phyloP scores from a whole-genome alignment of 2,797 vertebrate genomes.

The Takifugu ocellatus region DNA sequence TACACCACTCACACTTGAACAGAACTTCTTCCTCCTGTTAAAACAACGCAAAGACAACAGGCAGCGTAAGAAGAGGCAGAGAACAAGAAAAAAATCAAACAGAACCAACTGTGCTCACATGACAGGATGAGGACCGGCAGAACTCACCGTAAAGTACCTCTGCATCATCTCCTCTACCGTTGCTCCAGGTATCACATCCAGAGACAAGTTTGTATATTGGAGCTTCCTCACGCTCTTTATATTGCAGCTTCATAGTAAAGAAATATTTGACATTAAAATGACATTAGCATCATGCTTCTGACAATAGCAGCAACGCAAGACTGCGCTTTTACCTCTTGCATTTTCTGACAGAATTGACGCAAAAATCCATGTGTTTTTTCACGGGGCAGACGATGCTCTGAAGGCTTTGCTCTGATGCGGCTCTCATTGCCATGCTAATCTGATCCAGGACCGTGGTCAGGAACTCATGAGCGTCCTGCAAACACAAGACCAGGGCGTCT shows the following conservation, averaged over 20 bases:
- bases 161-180: background rate
- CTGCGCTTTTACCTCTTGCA: background rate
- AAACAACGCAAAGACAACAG: background rate
- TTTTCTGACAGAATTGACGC: background rate
- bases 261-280: background rate
- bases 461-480: background rate
- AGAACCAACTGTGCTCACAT: background rate
- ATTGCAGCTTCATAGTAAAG: background rate
- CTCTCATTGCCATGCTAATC: background rate
- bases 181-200: background rate
- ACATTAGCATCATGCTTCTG: background rate
- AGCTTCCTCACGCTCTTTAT: background rate
- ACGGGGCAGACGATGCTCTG: background rate
- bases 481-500: background rate
- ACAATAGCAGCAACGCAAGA: no score
- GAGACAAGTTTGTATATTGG: background rate
- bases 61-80: no score
- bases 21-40: no score
- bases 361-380: background rate
- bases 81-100: background rate
- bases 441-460: conserved; percentile 2
- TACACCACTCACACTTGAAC: no score
- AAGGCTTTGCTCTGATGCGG: background rate
- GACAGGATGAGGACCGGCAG: background rate
- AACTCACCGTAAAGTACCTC: background rate